Base-by-base conservation (phyloP, 2,888 invertebrate genomes). In the Caenorhabditis sp. region DNA sequence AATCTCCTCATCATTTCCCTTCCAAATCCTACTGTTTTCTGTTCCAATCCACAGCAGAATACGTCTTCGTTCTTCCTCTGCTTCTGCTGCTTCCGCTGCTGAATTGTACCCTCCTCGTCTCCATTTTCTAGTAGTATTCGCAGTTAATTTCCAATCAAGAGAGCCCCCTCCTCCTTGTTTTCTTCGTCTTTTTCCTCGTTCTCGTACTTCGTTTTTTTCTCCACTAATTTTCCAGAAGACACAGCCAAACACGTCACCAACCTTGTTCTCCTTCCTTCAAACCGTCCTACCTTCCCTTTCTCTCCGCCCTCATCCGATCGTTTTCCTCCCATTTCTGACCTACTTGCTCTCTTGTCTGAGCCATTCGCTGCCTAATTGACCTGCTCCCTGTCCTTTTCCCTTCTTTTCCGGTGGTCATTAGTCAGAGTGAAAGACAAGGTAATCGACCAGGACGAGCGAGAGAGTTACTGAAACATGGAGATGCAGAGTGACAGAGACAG, bases 81-180 rank as follows among this genome's bases (percentile, higher is more conserved):
- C 40, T 40, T 11, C 13, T 40, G 35, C 20, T 40, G 47, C 47
- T 47, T 70, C 32, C 62, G 61, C 62, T 47, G 53, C 74, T 65
- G 74, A 74, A 74, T 74, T 74, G 65, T 74, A 58, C 40, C 56
- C 61, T 62, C 50, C 55, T 62, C 47, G 40, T 37, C 61, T 64
- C n/a, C 32, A 15, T 58, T n/a, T 60, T 22, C 24, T 53, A 55
- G 61, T 55, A 44, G 55, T 47, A 51, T 70, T 47, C 55, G 72
- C 50, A 60, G 74, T 67, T 74, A 74, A 74, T 74, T 74, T 74
- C 51, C 74, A 74, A 74, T 74, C 74, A 74, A 74, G 74, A 60
- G 74, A 53, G 18, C 20, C 47, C 47, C 40, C 15, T 40, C 28
- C 35, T n/a, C 20, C 51, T 50, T 58, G 56, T 65, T 50, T 74